A percentile compares a stretch with the other conserved stretches of the same genome.
Conservation (phyloP, 2,797 vertebrate genomes). For the Hyperoplus lanceolatus region DNA sequence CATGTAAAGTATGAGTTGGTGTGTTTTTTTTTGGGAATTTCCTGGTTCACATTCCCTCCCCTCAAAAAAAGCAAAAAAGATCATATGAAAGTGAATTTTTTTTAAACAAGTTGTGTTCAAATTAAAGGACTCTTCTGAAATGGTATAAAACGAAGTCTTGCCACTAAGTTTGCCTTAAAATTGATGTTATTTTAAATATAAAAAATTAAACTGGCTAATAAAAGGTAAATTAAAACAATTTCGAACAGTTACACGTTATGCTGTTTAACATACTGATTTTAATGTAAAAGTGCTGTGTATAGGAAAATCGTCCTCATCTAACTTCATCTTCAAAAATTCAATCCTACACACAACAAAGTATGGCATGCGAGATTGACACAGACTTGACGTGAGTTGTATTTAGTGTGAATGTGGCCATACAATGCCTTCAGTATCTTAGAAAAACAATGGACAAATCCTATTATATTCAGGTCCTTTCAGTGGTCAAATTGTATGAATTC, state of each 20-base stretch:
- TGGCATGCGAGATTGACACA: background rate
- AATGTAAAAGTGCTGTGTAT: too few relatives aligned
- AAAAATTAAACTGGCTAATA: background rate
- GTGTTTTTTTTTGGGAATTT: background rate
- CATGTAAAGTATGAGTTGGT: background rate
- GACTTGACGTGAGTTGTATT: background rate
- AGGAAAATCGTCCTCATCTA: too few relatives aligned
- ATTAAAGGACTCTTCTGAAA: background rate
- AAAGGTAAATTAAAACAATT: background rate
- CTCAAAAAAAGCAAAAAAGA: background rate
- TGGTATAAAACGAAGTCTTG: background rate
- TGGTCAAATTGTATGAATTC: background rate
- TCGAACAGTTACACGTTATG: background rate
- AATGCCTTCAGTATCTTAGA: background rate
- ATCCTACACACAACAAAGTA: background rate
- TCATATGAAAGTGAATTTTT: background rate
- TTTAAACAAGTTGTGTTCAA: background rate
- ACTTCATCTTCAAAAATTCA: too few relatives aligned
- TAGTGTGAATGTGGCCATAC: background rate
- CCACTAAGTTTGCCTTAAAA: background rate
- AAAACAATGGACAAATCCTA: background rate
- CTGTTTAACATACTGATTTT: background rate
- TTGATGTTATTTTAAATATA: background rate
- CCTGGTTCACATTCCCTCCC: conserved; percentile 1
- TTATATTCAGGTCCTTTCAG: background rate